Evolutionary conservation across 2,113 vertebrate genomes (phyloP), one percentile per base, ranked within the genome.

Genomic region (Chunga burmeisteri): DNA sequence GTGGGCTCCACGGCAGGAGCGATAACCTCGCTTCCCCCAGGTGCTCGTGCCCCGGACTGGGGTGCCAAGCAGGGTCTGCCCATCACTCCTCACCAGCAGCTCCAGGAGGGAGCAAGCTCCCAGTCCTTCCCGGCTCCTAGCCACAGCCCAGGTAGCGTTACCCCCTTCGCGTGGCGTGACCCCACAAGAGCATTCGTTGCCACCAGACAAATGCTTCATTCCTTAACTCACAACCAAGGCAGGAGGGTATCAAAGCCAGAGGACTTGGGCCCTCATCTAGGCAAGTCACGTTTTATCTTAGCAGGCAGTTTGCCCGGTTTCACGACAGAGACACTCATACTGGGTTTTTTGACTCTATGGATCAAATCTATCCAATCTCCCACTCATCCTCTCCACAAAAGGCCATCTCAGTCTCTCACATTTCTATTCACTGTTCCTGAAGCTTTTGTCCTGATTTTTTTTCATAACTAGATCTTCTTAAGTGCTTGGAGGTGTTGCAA

Each of bases 111-210:
- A 55, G 34, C 21, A 38, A 32, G 30, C 22, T 17, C 42, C 50
- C 13, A 17, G 32, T 4, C 38, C 44, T 7, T 3, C 49, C n/a
- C 55, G 16, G 26, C 77, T 34, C 56, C 58, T 21, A 9, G 4
- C 29, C 36, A 3, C 3, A 3, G 26, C 9, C 70, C 12, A 0
- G 0, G 23, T 10, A 15, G 42, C 0, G 2, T 34, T 5, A 22
- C 16, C 15, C 23, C 12, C 53, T 21, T 14, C 0, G 10, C 10
- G 7, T 2, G 8, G 40, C 6, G 0, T 6, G 81, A 44, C 44
- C 26, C 58, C 50, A 3, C 20, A 8, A 6, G 44, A 10, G 14
- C 29, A 16, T 0, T 13, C 32, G 2, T 8, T 8, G 12, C 49
- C 73, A 27, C 44, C 58, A 29, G 6, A n/a, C 23, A 19, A 17